Evolutionary conservation across 2,113 vertebrate species (phyloP), one percentile per base, ranked within the genome.

Genomic region (Embiotoca jacksoni): DNA sequence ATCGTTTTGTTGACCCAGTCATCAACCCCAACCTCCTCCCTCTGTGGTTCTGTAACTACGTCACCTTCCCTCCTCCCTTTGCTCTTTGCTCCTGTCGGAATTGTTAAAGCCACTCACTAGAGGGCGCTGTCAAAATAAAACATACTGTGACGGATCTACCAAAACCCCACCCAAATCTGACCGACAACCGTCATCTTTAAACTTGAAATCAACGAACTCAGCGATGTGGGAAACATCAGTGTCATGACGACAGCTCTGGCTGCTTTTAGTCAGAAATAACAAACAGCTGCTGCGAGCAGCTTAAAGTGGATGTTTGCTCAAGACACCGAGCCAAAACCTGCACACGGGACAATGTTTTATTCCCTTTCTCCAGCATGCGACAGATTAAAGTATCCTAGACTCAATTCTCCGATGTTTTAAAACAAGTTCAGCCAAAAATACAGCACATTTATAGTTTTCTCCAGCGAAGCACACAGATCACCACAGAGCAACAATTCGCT

Each of bases 231-330:
- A 37, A 44, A 44, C 41, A 10, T 44, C 4, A 44, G 41, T 44
- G 10, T 11, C 3, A 6, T 11, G 13, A 44, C 10, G 10, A 44
- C 4, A 13, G 39, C 39, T 41, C 39, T 41, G 39, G 7, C 41
- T 44, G 41, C 41, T 9, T 2, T 7, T 44, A 44, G 41, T 44
- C 2, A 44, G 41, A 7, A 50, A 50, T 15, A 50, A 50, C 16
- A 41, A 37, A 54, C 9, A 47, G 69, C 30, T 36, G 46, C 36
- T 66, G 31, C 30, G 46, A 46, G 11, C 15, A 7, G 32, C 23
- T 63, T 47, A 13, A 23, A 58, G 46, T 30, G 2, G n/a, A 1
- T 61, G n/a, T 66, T 69, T 61, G 15, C 55, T 72, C n/a, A 47
- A 65, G 13, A 56, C 8, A 30, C n/a, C 37, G 8, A 46, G 46